phyloP scores from a whole-genome alignment of 2,797 vertebrate genomes.

The Lepilemur septentrionalis region DNA sequence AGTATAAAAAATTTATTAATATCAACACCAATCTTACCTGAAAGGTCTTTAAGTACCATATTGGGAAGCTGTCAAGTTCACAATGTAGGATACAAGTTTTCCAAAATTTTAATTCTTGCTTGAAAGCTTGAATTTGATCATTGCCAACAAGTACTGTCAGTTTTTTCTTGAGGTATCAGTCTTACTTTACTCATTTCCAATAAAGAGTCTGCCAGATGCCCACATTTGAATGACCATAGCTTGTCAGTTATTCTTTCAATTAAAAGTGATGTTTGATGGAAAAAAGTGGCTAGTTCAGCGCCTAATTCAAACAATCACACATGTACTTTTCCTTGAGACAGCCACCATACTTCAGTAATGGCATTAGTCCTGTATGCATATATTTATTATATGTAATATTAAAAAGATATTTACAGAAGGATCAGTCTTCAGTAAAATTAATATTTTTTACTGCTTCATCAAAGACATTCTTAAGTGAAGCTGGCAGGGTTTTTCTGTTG shows the following conservation, averaged over 20 bases:
- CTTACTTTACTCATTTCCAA: constrained; percentile 24
- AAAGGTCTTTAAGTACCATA: background rate
- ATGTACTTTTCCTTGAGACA: background rate
- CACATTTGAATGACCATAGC: background rate
- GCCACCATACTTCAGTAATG: background rate
- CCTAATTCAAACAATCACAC: background rate
- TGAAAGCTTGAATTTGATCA: constrained; percentile 47
- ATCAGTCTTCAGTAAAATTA: background rate
- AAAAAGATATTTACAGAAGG: background rate
- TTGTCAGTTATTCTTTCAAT: constrained; percentile 45
- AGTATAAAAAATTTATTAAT: background rate
- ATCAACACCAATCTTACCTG: background rate
- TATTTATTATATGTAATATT: background rate
- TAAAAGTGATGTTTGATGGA: background rate
- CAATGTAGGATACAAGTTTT: background rate
- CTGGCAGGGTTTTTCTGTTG: background rate
- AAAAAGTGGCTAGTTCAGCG: background rate
- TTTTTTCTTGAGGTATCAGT: constrained; percentile 24
- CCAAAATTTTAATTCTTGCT: constrained; percentile 38
- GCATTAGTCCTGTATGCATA: background rate
- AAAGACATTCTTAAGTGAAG: constrained; percentile 1
- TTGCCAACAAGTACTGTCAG: background rate
- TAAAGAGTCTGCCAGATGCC: background rate
- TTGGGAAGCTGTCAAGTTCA: constrained; percentile 1
- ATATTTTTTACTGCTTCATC: background rate